Evolutionary conservation across 2,797 vertebrate genomes (phyloP).

Genomic region (Columba guinea): DNA sequence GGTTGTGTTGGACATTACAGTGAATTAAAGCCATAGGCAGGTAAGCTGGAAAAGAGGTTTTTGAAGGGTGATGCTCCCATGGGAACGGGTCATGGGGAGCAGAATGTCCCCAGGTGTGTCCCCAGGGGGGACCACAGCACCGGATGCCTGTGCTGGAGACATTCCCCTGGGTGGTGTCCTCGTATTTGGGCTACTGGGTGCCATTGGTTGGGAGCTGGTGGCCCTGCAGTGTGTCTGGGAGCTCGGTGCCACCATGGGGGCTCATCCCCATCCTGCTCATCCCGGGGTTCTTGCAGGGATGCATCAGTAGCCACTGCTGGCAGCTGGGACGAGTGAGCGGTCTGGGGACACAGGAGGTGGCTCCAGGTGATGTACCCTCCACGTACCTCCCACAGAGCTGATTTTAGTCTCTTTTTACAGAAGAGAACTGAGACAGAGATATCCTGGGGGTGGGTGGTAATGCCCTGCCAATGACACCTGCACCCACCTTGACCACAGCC

Average conservation of each 20-base stretch:
- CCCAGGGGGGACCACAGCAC: not conserved
- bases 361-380: accelerated
- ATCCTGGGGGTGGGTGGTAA: not conserved
- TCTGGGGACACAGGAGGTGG: not conserved
- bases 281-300: not conserved
- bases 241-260: accelerated
- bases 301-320: not conserved
- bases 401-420: not conserved
- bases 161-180: not conserved
- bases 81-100: not conserved
- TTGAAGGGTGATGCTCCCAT: accelerated
- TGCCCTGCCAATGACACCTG: not conserved
- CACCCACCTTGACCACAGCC: not conserved
- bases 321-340: accelerated
- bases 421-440: not conserved
- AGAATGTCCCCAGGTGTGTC: not conserved
- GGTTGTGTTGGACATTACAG: not conserved
- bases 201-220: not conserved
- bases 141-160: not conserved
- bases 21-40: not conserved
- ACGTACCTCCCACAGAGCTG: not conserved
- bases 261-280: not conserved
- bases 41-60: not conserved
- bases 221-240: not conserved
- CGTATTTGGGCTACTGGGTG: not conserved